Conservation (phyloP, 2,797 vertebrate species). For the Lophius americanus region DNA sequence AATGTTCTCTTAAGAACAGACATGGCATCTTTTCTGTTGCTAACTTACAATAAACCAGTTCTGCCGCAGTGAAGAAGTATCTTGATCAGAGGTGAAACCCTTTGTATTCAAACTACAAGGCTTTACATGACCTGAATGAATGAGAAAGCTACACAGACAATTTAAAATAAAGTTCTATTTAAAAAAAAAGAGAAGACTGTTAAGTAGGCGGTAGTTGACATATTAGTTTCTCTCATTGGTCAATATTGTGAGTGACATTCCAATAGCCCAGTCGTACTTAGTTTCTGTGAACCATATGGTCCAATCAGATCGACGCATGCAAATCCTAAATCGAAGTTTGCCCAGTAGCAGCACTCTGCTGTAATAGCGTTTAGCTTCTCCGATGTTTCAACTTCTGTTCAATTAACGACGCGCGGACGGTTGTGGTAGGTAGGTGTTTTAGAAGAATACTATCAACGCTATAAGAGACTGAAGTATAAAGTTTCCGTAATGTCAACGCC, state of each 20-base stretch:
- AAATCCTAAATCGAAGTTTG: slow-evolving; percentile 69
- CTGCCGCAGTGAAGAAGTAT: no score
- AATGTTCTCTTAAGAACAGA: no score
- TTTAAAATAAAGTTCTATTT: not conserved
- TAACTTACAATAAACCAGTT: no score
- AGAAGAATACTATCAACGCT: not conserved
- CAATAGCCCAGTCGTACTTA: slow-evolving; percentile 61
- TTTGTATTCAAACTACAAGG: no score
- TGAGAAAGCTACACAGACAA: no score
- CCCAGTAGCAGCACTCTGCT: slow-evolving; percentile 42
- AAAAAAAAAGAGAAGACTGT: not conserved
- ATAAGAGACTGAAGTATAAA: slow-evolving; percentile 9
- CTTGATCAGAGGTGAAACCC: no score
- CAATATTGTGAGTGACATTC: slow-evolving; percentile 25
- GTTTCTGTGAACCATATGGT: slow-evolving; percentile 33
- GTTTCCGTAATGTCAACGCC: slow-evolving; percentile 53
- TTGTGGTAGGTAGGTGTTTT: not conserved
- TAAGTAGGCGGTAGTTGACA: not conserved
- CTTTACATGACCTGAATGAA: no score
- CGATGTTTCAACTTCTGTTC: slow-evolving; percentile 49
- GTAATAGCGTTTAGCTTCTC: slow-evolving; percentile 44
- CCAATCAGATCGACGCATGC: slow-evolving; percentile 60
- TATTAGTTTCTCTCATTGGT: slow-evolving; percentile 60
- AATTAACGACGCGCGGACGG: not conserved
- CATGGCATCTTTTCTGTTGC: no score